Evolutionary conservation across 1,140 invertebrate species (phyloP).

Genomic region (Caerostris extrusa): DNA sequence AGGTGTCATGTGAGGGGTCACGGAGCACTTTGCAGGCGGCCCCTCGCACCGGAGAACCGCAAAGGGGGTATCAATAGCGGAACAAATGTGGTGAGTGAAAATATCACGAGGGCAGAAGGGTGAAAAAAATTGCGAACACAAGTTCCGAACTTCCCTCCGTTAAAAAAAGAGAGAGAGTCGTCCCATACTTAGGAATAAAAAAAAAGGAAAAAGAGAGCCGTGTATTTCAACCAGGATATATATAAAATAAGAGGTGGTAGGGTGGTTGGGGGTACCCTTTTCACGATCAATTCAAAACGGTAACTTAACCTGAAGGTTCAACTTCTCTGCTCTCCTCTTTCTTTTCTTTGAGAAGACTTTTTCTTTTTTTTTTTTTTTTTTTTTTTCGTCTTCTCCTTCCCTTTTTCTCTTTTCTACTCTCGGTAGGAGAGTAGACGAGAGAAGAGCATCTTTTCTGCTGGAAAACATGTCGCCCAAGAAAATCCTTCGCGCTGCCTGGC

Average conservation of each 20-base stretch:
- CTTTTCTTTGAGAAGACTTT: not conserved
- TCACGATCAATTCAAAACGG: constrained; percentile 71
- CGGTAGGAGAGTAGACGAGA: not conserved
- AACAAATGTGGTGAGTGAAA: constrained; percentile 77
- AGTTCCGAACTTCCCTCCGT: constrained; percentile 20
- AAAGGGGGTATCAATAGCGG: constrained; percentile 71
- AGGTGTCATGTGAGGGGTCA: too few relatives aligned
- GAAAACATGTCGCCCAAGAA: constrained; percentile 31
- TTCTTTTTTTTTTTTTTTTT: not conserved
- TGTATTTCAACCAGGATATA: constrained; percentile 67
- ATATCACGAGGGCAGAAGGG: constrained; percentile 43
- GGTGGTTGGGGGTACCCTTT: not conserved
- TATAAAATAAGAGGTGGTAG: constrained; percentile 51
- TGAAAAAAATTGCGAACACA: constrained; percentile 49
- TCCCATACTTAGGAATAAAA: constrained; percentile 29
- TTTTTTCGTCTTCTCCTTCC: not conserved
- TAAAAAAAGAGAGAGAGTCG: constrained; percentile 34
- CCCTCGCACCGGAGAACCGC: constrained; percentile 14
- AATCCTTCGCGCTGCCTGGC: not conserved
- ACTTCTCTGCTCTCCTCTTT: constrained; percentile 6
- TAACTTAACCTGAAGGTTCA: constrained; percentile 73
- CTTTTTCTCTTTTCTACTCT: not conserved
- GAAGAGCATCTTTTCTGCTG: not conserved
- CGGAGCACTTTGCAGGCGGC: constrained; percentile 14
- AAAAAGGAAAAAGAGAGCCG: constrained; percentile 22